These are phyloP conservation scores for Drosophila lutescens DNA, from an alignment of 2,888 invertebrate species.

Conservation along the genomic window DNA sequence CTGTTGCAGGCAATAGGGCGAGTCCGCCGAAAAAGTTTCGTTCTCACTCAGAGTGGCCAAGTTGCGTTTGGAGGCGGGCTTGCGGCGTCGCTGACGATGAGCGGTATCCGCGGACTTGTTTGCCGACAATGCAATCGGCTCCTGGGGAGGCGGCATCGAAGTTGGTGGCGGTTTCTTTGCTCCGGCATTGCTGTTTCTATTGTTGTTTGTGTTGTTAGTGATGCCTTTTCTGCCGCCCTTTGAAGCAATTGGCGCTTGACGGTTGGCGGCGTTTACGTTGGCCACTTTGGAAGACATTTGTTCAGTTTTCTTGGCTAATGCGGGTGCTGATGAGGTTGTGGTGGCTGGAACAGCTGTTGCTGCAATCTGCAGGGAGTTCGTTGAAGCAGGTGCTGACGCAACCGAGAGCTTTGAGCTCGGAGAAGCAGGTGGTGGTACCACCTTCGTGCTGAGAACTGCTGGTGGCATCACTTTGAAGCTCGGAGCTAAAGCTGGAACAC, in stretches of 20 bases:
- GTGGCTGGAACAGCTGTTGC: constrained; percentile 4
- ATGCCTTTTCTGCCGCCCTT: constrained; percentile 45
- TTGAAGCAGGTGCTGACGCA: constrained; percentile 1
- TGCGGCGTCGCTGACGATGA: constrained; percentile 29
- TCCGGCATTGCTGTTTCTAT: constrained; percentile 24
- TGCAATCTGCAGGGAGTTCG: constrained; percentile 8
- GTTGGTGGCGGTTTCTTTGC: constrained; percentile 17
- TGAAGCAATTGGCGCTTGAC: constrained; percentile 46
- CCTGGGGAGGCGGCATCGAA: constrained; percentile 19
- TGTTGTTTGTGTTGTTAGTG: constrained; percentile 20
- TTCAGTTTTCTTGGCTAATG: constrained; percentile 53
- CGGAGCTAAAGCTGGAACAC: constrained; percentile 44
- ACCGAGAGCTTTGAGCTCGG: constrained; percentile 11
- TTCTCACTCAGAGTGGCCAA: constrained; percentile 45
- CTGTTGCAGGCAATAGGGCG: constrained; percentile 80
- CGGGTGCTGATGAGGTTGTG: constrained; percentile 17
- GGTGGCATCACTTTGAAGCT: constrained; percentile 21
- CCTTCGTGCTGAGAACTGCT: constrained; percentile 13
- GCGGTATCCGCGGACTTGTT: constrained; percentile 13
- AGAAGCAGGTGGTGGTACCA: background rate
- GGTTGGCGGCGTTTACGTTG: constrained; percentile 56
- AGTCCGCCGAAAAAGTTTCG: constrained; percentile 48
- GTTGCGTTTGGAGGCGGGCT: constrained; percentile 34
- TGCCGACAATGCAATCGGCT: background rate
- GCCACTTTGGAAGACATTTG: constrained; percentile 77